phyloP scores from a whole-genome alignment of 2,797 vertebrate genomes.

The Mus caroli region DNA sequence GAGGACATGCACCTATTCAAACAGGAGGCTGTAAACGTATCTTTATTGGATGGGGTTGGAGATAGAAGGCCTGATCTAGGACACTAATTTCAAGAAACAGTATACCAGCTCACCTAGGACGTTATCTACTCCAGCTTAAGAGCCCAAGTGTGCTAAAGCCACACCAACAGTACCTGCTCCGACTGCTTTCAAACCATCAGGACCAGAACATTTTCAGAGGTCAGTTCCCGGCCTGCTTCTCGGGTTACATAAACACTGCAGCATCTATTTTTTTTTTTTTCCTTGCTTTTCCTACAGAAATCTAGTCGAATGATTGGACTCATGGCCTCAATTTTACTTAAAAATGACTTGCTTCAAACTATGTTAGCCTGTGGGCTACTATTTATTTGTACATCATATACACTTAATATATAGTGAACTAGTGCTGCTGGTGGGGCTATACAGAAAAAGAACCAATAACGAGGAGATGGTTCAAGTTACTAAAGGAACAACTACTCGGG shows the following conservation, averaged over 20 bases:
- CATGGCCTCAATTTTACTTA: conserved; percentile 29
- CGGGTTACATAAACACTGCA: background rate
- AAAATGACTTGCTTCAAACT: conserved; percentile 41
- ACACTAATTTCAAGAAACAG: conserved; percentile 75
- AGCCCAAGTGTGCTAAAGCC: background rate
- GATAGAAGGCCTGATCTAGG: conserved; percentile 77
- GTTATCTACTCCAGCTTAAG: conserved; percentile 27
- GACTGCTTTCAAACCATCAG: conserved; percentile 1
- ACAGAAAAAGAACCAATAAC: background rate
- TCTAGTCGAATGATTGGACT: conserved; percentile 5
- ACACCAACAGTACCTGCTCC: background rate
- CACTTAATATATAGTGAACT: background rate
- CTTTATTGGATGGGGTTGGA: conserved; percentile 61
- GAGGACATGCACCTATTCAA: conserved; percentile 61
- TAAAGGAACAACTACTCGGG: background rate
- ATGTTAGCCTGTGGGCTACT: background rate
- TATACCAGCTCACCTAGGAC: conserved; percentile 66
- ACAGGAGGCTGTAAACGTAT: conserved; percentile 67
- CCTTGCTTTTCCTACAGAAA: conserved; percentile 46
- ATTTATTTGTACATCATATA: background rate
- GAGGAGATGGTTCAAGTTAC: background rate
- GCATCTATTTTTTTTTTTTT: background rate
- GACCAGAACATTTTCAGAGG: background rate
- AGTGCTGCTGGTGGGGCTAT: background rate
- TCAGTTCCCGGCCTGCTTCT: conserved; percentile 15